Percentiles rank a stretch among this genome's conserved stretches.
Evolutionary conservation across 2,113 vertebrate genomes (phyloP).

Genomic region (Peromyscus maniculatus): DNA sequence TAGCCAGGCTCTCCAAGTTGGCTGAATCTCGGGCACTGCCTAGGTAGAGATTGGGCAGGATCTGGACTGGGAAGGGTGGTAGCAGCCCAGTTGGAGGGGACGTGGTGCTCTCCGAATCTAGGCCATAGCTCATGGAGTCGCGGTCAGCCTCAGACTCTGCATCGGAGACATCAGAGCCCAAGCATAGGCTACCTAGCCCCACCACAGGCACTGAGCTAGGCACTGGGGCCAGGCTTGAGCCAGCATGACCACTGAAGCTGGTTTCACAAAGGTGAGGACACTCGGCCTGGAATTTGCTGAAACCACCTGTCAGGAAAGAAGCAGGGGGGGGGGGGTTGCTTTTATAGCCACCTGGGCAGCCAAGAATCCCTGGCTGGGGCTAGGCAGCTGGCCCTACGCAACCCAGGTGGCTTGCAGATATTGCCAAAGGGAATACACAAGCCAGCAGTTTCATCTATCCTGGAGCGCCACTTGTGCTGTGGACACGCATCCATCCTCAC

Average conservation of each 20-base stretch:
- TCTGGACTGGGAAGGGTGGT: slow-evolving; percentile 93
- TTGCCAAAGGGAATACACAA: background rate
- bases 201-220: slow-evolving; percentile 88
- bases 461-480: background rate
- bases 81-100: slow-evolving; percentile 87
- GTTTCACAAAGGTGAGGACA: slow-evolving; percentile 94
- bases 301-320: slow-evolving; percentile 89
- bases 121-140: slow-evolving; percentile 88
- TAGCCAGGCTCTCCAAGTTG: slow-evolving; percentile 91
- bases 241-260: slow-evolving; percentile 87
- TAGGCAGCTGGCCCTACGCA: background rate
- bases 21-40: slow-evolving; percentile 93
- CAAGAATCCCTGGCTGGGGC: background rate
- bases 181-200: slow-evolving; percentile 91
- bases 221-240: slow-evolving; percentile 85
- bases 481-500: background rate
- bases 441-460: background rate
- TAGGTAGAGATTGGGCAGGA: slow-evolving; percentile 94
- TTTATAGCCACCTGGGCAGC: background rate
- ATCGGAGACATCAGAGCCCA: slow-evolving; percentile 91
- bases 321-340: background rate
- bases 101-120: slow-evolving; percentile 89
- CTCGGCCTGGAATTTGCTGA: slow-evolving; percentile 92
- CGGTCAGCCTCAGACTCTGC: slow-evolving; percentile 90
- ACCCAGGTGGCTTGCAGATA: background rate